Evolutionary conservation across 2,888 invertebrate genomes (phyloP).

Genomic region (Clistopyga incitator): DNA sequence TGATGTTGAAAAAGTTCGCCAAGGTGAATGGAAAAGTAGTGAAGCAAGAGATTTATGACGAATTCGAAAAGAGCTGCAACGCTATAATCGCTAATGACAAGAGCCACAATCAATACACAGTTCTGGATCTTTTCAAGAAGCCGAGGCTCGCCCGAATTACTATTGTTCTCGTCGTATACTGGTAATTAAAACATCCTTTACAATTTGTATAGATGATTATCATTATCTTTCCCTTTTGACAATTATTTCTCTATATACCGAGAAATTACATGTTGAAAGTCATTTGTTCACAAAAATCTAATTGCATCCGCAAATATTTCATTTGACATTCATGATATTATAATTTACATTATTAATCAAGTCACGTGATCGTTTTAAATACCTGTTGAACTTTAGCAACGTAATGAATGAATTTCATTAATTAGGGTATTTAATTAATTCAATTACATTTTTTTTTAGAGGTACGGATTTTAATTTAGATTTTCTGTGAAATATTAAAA

Average conservation of each 20-base stretch:
- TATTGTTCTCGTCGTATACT: slow-evolving; percentile 91
- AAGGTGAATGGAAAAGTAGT: slow-evolving; percentile 91
- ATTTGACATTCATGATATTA: too few relatives aligned
- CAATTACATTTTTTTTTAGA: too few relatives aligned
- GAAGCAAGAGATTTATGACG: slow-evolving; percentile 89
- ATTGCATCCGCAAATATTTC: too few relatives aligned
- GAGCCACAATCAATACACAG: slow-evolving; percentile 89
- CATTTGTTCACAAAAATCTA: not conserved
- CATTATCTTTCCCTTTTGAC: not conserved
- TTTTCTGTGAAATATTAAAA: too few relatives aligned
- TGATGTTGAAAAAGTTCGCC: slow-evolving; percentile 92
- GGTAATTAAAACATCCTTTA: slow-evolving; percentile 84
- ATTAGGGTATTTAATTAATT: too few relatives aligned
- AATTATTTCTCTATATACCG: not conserved
- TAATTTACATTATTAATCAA: too few relatives aligned
- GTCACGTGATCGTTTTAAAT: too few relatives aligned
- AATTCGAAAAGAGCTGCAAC: slow-evolving; percentile 90
- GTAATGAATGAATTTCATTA: too few relatives aligned
- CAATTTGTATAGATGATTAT: not conserved
- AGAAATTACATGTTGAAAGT: not conserved
- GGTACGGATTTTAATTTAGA: too few relatives aligned
- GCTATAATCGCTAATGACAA: slow-evolving; percentile 89
- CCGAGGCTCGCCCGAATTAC: slow-evolving; percentile 91
- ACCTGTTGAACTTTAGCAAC: too few relatives aligned
- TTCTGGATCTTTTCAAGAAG: slow-evolving; percentile 92